A percentile compares a stretch with the other conserved stretches of the same genome.
phyloP scores from a whole-genome alignment of 2,113 vertebrate genomes.

The Mirza zaza region DNA sequence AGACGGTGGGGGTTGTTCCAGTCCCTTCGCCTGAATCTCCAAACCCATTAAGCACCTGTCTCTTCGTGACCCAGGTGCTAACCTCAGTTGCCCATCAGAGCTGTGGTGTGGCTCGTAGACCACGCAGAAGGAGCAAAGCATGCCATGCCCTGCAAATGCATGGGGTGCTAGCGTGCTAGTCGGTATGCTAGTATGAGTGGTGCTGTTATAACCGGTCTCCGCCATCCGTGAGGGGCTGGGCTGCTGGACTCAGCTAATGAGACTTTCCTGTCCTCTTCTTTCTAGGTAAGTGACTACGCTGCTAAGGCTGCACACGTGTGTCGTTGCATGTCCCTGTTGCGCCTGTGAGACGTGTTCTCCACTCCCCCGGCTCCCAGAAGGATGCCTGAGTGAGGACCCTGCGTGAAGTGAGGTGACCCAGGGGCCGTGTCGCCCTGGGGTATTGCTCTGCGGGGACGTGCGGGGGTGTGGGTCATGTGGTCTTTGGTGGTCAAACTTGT shows the following conservation, averaged over 20 bases:
- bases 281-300: slow-evolving; percentile 83
- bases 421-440: accelerated
- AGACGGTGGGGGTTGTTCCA: accelerated
- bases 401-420: slow-evolving; percentile 40
- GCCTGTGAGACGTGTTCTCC: background rate
- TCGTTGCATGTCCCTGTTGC: background rate
- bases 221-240: background rate
- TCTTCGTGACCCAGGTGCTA: accelerated
- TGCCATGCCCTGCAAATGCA: background rate
- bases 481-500: background rate
- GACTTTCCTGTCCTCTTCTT: background rate
- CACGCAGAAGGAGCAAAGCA: accelerated
- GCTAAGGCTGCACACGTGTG: background rate
- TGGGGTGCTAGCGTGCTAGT: accelerated
- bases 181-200: accelerated
- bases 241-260: slow-evolving; percentile 21
- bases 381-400: background rate
- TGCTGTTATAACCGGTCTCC: too few relatives aligned
- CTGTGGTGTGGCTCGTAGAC: accelerated
- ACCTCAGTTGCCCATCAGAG: accelerated
- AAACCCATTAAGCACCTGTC: accelerated
- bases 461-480: accelerated
- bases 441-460: accelerated
- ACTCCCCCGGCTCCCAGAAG: background rate
- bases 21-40: background rate